A percentile compares a stretch with the other conserved stretches of the same genome.
Evolutionary conservation across 2,888 invertebrate genomes (phyloP).

Genomic region (Diabrotica balteata): DNA sequence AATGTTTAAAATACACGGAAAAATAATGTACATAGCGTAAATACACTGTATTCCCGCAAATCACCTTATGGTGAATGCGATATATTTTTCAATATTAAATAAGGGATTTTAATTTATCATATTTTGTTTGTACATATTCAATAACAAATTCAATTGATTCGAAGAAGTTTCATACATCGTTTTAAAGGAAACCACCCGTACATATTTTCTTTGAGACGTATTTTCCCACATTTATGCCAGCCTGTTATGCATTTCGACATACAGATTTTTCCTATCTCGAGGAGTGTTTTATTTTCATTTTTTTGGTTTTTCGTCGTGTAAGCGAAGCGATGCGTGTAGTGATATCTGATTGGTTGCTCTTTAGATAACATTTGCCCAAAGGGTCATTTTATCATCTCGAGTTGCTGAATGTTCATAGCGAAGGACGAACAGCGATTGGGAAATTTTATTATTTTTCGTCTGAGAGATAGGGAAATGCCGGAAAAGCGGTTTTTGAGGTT

Average conservation of each 20-base stretch:
- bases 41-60: too few species aligned
- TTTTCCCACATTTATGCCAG: neutral
- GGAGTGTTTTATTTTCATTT: conserved; percentile 2
- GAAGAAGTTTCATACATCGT: too few species aligned
- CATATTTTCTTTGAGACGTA: too few species aligned
- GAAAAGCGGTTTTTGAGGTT: conserved; percentile 11
- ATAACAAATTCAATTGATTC: too few species aligned
- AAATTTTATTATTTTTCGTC: conserved; percentile 30
- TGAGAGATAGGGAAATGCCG: conserved; percentile 14
- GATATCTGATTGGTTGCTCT: conserved; percentile 38
- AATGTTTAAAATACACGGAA: too few species aligned
- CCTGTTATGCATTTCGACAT: neutral
- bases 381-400: conserved; percentile 41
- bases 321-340: conserved; percentile 22
- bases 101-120: too few species aligned
- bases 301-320: conserved; percentile 28
- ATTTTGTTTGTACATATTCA: too few species aligned
- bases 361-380: conserved; percentile 41
- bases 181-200: too few species aligned
- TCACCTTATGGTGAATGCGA: too few species aligned
- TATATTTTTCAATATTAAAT: too few species aligned
- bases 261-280: neutral
- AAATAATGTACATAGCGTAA: too few species aligned
- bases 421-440: conserved; percentile 16
- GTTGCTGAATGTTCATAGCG: conserved; percentile 22